Base-by-base conservation (phyloP, 2,113 vertebrate species). In the Bombycilla garrulus region DNA sequence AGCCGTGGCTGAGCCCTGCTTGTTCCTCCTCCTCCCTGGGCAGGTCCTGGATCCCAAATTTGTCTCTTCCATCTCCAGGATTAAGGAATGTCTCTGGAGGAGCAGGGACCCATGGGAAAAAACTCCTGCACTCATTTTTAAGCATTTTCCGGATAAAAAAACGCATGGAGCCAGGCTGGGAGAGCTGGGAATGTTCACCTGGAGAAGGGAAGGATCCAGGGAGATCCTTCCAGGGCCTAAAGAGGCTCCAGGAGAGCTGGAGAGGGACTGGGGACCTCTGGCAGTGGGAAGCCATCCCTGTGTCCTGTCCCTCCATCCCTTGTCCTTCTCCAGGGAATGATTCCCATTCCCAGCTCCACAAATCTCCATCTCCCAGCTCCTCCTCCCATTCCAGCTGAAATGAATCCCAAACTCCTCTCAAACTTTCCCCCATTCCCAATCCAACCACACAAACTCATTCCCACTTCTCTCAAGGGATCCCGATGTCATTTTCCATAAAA, bases 91-190 rank as follows among this genome's bases (percentile, higher is more conserved):
- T 28, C 60, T 38, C 29, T 35, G 60, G n/a, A 56, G 22, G 38
- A 65, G 40, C 10, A 25, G 50, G 20, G 35, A 53, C 21, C 12
- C 14, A 23, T 28, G 19, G 35, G 29, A 3, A 6, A n/a, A 14
- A 51, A 47, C 6, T 23, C 22, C 33, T 2, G 17, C 5, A 0
- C 14, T 47, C 20, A 12, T 6, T 36, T 14, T 3, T n/a, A 40
- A 87, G 21, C 5, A 4, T 26, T 62, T 82, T 45, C 25, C 53
- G 40, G 15, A 18, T 10, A 15, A 47, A 54, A 48, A 45, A 21
- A 7, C 3, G 6, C n/a, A 21, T 13, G 28, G n/a, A 56, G 28
- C 18, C 17, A 17, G 4, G 8, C 3, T 29, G 22, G 35, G 45
- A 70, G 4, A 9, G 54, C 19, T 70, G 54, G 54, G 24, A 2